Base-by-base conservation (phyloP, 2,797 vertebrate species). In the Melanotaenia pygmaea region DNA sequence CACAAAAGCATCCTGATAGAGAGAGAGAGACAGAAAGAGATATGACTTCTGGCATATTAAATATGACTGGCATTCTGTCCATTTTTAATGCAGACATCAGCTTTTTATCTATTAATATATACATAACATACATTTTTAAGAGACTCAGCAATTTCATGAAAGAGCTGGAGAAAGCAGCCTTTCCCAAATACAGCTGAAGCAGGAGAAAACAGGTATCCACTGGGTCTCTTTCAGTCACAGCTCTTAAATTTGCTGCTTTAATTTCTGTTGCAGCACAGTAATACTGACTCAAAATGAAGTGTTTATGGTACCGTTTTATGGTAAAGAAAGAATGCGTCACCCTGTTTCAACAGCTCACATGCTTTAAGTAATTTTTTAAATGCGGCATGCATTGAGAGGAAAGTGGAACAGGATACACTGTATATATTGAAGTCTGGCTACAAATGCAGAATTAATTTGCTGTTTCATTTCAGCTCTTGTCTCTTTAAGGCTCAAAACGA, bases 1-100 rank as follows among this genome's bases (percentile, higher is more conserved):
- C 94, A 99, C 96, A 32, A 99, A 99, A 74, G 97, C 96, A 8
- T 98, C 98, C 98, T 99, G 93, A 9, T 64, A 75, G 74, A 70
- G 56, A 84, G 22, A 64, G 5, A 64, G 47, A 76, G 30, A 57
- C n/a, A 64, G 20, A 70, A 20, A 60, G 3, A 3, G 11, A n/a
- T 45, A 2, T 63, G 56, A n/a, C 45, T 50, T 58, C 58, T 65
- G 54, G 37, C 37, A 10, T 70, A 47, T 58, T 53, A 4, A 18
- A 57, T 59, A 26, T 62, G 18, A 3, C 47, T 28, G 67, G 11
- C 18, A 43, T 70, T 16, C 12, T 8, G 6, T 28, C 16, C 30
- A 40, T 26, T 69, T 20, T 9, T 6, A 24, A n/a, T 18, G 32
- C 54, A 62, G 24, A 59, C 10, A 28, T 13, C 22, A 35, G 26